A percentile compares a stretch with the other conserved stretches of the same genome.
Evolutionary conservation across 2,888 invertebrate genomes (phyloP).

Genomic region (Cephonodes hylas): DNA sequence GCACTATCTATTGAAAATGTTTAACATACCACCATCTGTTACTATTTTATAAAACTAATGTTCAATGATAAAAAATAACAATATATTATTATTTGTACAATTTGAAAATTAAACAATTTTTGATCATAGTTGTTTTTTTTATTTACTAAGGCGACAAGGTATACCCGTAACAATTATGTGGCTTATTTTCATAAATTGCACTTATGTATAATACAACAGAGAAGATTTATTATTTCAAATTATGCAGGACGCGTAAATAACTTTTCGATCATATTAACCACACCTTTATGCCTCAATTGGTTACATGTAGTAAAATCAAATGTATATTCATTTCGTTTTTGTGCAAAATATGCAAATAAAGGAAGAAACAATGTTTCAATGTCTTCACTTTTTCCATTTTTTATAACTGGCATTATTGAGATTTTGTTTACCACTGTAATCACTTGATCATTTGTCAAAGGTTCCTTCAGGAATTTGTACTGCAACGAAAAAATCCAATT

Average conservation of each 20-base stretch:
- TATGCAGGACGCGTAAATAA: constrained; percentile 15
- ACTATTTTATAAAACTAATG: too few species aligned
- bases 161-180: not conserved
- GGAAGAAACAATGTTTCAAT: constrained; percentile 47
- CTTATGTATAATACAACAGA: not conserved
- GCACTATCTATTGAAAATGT: too few species aligned
- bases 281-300: constrained; percentile 37
- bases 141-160: not conserved
- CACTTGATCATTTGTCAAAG: constrained; percentile 49
- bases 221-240: not conserved
- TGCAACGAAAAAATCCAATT: constrained; percentile 56
- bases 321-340: constrained; percentile 43
- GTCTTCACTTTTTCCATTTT: constrained; percentile 44
- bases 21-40: too few species aligned
- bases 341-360: constrained; percentile 53
- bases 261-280: constrained; percentile 36
- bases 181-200: not conserved
- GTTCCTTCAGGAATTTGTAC: constrained; percentile 61
- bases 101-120: not conserved
- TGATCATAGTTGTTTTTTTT: not conserved
- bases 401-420: constrained; percentile 34
- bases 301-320: constrained; percentile 34
- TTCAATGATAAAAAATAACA: too few species aligned
- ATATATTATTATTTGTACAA: not conserved
- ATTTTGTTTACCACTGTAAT: constrained; percentile 42